Evolutionary conservation across 2,113 vertebrate genomes (phyloP).

Genomic region (Hemiprocne comata): DNA sequence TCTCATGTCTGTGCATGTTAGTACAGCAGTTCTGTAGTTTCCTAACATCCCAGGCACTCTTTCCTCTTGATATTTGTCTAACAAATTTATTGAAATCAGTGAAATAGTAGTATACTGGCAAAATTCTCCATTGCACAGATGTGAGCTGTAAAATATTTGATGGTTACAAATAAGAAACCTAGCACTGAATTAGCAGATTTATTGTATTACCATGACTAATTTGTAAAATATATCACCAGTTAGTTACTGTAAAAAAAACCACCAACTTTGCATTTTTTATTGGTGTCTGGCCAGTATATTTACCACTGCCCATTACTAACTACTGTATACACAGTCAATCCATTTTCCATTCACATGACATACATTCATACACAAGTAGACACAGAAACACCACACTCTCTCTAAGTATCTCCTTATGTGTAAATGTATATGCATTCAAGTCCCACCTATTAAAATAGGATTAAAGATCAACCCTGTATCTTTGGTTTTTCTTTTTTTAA

Average conservation of each 20-base stretch:
- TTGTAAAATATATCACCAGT: constrained; percentile 29
- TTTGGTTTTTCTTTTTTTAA: background rate
- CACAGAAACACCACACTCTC: background rate
- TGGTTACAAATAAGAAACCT: constrained; percentile 8
- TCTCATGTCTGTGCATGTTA: constrained; percentile 20
- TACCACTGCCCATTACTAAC: background rate
- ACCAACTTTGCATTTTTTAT: background rate
- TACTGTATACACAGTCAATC: background rate
- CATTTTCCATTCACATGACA: background rate
- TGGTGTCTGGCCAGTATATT: background rate
- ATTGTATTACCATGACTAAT: background rate
- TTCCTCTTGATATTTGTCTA: background rate
- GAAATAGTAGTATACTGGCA: constrained; percentile 12
- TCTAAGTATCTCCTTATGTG: background rate
- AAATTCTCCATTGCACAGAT: background rate
- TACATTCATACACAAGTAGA: background rate
- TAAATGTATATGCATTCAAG: background rate
- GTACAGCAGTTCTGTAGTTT: background rate
- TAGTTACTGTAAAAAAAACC: background rate
- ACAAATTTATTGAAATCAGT: constrained; percentile 56
- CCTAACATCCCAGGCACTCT: background rate
- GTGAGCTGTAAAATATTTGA: constrained; percentile 33
- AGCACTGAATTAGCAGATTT: constrained; percentile 18
- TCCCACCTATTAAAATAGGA: background rate
- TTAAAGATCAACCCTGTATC: background rate